Conservation (phyloP, 2,888 invertebrate genomes). For the Lordiphosa fenestrarum region DNA sequence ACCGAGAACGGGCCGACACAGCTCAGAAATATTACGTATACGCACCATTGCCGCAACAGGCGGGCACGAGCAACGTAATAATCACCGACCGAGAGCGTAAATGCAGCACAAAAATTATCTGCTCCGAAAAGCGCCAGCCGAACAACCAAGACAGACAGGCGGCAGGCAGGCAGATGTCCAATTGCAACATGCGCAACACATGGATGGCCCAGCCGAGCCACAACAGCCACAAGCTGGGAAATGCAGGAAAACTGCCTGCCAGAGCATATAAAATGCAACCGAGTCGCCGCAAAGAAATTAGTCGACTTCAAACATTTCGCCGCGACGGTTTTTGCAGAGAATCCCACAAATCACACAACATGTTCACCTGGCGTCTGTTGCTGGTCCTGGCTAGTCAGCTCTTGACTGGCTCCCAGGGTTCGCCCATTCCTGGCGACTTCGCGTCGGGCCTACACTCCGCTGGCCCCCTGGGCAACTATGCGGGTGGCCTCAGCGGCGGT, state of each 20-base stretch:
- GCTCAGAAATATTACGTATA: constrained; percentile 62
- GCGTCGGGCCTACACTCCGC: constrained; percentile 46
- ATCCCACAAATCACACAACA: constrained; percentile 10
- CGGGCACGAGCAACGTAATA: constrained; percentile 10
- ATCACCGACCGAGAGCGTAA: constrained; percentile 45
- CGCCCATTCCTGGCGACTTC: constrained; percentile 46
- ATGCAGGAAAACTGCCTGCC: constrained; percentile 61
- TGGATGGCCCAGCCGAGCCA: constrained; percentile 45
- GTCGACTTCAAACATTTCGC: constrained; percentile 68
- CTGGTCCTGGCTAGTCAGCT: constrained; percentile 37
- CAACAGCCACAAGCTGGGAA: constrained; percentile 62
- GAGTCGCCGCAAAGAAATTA: constrained; percentile 64
- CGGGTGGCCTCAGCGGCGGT: constrained; percentile 57
- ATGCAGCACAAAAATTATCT: constrained; percentile 63
- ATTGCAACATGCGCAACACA: constrained; percentile 54
- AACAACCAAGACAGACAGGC: constrained; percentile 14
- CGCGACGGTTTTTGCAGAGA: constrained; percentile 53
- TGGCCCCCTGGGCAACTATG: constrained; percentile 62
- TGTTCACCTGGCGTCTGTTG: constrained; percentile 46
- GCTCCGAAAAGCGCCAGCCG: constrained; percentile 35
- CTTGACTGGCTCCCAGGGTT: constrained; percentile 2
- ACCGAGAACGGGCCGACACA: constrained; percentile 13
- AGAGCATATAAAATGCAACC: constrained; percentile 40
- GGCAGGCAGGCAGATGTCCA: constrained; percentile 62
- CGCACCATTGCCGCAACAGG: constrained; percentile 62